Evolutionary conservation across 2,113 vertebrate species (phyloP), one percentile per base, ranked within the genome.

Genomic region (Megaceryle torquata): DNA sequence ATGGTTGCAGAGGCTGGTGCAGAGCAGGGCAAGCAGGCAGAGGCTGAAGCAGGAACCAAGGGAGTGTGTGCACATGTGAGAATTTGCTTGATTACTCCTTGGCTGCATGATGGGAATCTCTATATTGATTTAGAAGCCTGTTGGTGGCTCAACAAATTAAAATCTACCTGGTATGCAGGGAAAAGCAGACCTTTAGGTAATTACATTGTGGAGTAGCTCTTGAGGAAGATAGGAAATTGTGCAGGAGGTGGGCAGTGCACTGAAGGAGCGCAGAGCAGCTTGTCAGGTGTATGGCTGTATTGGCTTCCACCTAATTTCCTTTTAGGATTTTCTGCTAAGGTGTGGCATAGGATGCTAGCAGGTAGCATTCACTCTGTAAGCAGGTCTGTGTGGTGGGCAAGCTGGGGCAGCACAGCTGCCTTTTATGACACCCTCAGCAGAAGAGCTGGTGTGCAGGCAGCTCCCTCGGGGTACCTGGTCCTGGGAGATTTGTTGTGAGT

Each of bases 271-370:
- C 65, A 64, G 86, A 88, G 33, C 82, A 89, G 65, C 71, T 64
- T 88, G 64, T 86, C 19, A 35, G 85, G 53, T 80, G 22, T 43
- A 71, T 21, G 59, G 43, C 70, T 89, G 2, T 84, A 54, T 77
- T 91, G 90, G 70, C 68, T 93, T 68, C 75, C 29, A 18, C 93
- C 82, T 80, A 9, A 84, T 83, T 93, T 88, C 82, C 82, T 94
- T 63, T 56, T 46, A 25, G 0, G 18, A 26, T 95, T 89, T 93
- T 86, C 82, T 82, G 81, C 84, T 76, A 35, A 67, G 75, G 87
- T 37, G 25, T 75, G 44, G 72, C 75, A 50, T 31, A 81, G 76
- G 82, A 60, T 90, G 56, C 78, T 72, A 33, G 56, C 92, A 86
- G 81, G 41, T 37, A 72, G 71, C 54, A 16, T 57, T 48, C 86